Evolutionary conservation across 1,140 invertebrate genomes (phyloP), one percentile per base, ranked within the genome.

Genomic region (Drosophila elegans): DNA sequence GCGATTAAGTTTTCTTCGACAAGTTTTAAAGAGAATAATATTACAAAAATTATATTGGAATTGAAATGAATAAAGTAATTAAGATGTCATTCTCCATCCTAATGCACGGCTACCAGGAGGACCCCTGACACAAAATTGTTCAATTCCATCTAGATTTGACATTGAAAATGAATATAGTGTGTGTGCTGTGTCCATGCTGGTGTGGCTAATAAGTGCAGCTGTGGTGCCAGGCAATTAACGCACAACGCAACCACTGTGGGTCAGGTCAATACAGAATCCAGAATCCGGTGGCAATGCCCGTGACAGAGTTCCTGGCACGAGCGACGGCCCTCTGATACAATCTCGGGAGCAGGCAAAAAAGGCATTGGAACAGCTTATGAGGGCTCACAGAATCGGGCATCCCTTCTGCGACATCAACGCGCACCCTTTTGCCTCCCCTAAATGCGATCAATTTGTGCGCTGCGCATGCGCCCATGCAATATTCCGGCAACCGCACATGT

Each of bases 401-500:
- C 74, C 67, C 60, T 56, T 59, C 57, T n/a, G 3, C 9, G 29
- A 10, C 29, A 11, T 52, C 7, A 7, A 16, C 32, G 34, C 34
- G 53, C 67, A 77, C 56, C 73, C 73, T 54, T 85, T 54, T 78
- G 27, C 54, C 68, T 42, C 60, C 78, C 60, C 45, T 67, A 54
- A 66, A 63, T 42, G 42, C 68, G 64, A 80, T 42, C 63, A 69
- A 80, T 81, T 73, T 80, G 79, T 63, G 78, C 55, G 51, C 42
- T 46, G 48, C 68, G 77, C 82, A 78, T 80, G 81, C 79, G 84
- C 63, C 61, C 78, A 63, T 90, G 85, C 84, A 89, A 89, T 86
- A 67, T 89, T 68, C 48, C 63, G 86, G 81, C 86, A 78, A 90
- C 86, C 89, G 79, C 90, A 91, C 80, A 90, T 91, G 90, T 91